Percentiles rank a stretch among this genome's conserved stretches.
Evolutionary conservation across 1,140 invertebrate species (phyloP).

Genomic region (Kradibia gibbosae): DNA sequence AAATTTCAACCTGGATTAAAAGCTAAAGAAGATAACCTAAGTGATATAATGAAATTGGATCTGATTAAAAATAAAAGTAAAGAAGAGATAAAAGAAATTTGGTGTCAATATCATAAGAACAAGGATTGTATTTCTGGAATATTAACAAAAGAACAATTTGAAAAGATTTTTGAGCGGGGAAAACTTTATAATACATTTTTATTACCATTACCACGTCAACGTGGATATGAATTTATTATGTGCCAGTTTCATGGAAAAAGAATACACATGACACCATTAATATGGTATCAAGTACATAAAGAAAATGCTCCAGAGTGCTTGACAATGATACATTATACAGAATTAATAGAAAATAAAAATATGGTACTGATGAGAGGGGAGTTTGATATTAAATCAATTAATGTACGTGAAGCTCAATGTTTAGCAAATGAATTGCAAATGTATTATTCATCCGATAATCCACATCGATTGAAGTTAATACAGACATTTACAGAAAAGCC

Average conservation of each 20-base stretch:
- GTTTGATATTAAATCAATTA: constrained; percentile 87
- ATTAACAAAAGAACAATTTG: constrained; percentile 77
- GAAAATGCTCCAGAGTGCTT: constrained; percentile 94
- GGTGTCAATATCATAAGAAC: constrained; percentile 85
- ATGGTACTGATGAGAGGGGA: constrained; percentile 91
- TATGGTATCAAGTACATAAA: constrained; percentile 90
- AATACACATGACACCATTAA: constrained; percentile 89
- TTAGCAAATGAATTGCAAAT: constrained; percentile 89
- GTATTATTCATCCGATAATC: constrained; percentile 83
- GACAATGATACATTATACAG: constrained; percentile 86
- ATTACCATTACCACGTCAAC: constrained; percentile 84
- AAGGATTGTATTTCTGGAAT: constrained; percentile 83
- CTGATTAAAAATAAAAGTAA: constrained; percentile 81
- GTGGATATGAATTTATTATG: constrained; percentile 92
- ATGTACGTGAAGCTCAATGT: constrained; percentile 85
- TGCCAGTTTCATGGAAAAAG: constrained; percentile 82
- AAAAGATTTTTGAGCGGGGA: constrained; percentile 75
- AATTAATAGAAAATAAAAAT: constrained; percentile 83
- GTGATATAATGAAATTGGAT: constrained; percentile 86
- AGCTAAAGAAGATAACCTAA: constrained; percentile 69
- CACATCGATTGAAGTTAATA: constrained; percentile 78
- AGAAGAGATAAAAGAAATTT: constrained; percentile 84
- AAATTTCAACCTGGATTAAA: constrained; percentile 71
- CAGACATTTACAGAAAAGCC: constrained; percentile 82
- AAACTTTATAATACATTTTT: constrained; percentile 82